Conservation (phyloP, 2,797 vertebrate species). For the Lithobates pipiens region DNA sequence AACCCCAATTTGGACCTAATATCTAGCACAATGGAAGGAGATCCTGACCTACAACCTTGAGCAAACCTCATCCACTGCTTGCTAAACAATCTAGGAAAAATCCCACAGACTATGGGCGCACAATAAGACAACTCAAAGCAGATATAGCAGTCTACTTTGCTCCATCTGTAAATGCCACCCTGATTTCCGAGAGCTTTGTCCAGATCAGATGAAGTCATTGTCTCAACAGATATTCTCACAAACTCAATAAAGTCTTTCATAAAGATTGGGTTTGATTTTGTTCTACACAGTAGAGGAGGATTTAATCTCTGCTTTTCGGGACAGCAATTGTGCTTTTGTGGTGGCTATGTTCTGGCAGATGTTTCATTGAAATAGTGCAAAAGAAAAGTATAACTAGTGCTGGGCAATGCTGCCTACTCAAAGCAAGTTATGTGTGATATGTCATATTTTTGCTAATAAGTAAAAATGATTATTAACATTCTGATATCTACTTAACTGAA, state of each 20-base stretch:
- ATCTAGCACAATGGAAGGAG: slow-evolving; percentile 76
- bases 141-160: slow-evolving; percentile 43
- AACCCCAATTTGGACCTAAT: slow-evolving; percentile 88
- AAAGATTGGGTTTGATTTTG: slow-evolving; percentile 41
- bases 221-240: slow-evolving; percentile 55
- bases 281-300: slow-evolving; percentile 36
- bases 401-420: background rate
- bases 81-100: slow-evolving; percentile 52
- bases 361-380: slow-evolving; percentile 13
- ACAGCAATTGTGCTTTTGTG: slow-evolving; percentile 29
- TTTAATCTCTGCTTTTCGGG: slow-evolving; percentile 30
- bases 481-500: too few relatives aligned
- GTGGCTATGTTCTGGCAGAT: slow-evolving; percentile 20
- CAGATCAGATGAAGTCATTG: slow-evolving; percentile 47
- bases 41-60: slow-evolving; percentile 69
- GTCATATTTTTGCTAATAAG: too few relatives aligned
- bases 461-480: too few relatives aligned
- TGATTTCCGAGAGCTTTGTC: slow-evolving; percentile 57
- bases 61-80: slow-evolving; percentile 51
- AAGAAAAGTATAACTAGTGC: background rate
- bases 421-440: background rate
- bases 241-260: slow-evolving; percentile 50
- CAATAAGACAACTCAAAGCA: slow-evolving; percentile 48
- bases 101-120: slow-evolving; percentile 40
- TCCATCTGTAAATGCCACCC: slow-evolving; percentile 56